phyloP scores from a whole-genome alignment of 2,888 invertebrate species.

The Uropetala carovei region DNA sequence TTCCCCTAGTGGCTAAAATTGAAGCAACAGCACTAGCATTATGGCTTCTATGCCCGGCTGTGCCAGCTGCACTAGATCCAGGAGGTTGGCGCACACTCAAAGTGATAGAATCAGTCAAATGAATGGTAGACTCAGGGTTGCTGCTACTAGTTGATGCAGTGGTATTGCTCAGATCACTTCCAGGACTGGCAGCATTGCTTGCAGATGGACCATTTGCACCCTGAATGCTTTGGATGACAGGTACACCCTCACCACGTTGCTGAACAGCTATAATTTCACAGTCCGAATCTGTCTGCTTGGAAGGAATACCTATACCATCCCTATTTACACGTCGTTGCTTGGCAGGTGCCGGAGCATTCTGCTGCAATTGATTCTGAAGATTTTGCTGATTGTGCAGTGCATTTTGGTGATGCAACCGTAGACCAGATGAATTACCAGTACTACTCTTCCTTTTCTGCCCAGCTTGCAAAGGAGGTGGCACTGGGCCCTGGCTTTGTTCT shows the following conservation, averaged over 20 bases:
- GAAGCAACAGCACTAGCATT: constrained; percentile 87
- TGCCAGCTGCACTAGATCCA: background rate
- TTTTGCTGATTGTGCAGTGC: constrained; percentile 79
- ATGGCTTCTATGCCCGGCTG: constrained; percentile 70
- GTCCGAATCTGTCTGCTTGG: constrained; percentile 85
- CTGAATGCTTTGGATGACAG: constrained; percentile 86
- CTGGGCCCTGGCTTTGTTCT: constrained; percentile 61
- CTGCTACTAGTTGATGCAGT: background rate
- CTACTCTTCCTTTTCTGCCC: constrained; percentile 35
- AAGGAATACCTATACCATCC: constrained; percentile 82
- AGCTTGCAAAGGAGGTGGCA: background rate
- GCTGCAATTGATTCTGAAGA: constrained; percentile 74
- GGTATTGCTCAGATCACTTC: background rate
- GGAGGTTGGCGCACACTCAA: constrained; percentile 78
- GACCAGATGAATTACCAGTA: constrained; percentile 10
- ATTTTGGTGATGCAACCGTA: constrained; percentile 51
- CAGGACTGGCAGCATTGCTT: background rate
- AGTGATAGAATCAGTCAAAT: constrained; percentile 85
- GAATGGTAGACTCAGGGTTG: constrained; percentile 79
- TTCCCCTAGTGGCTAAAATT: constrained; percentile 86
- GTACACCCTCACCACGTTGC: constrained; percentile 84
- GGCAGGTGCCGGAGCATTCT: constrained; percentile 11
- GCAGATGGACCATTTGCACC: constrained; percentile 73
- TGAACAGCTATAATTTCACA: constrained; percentile 87
- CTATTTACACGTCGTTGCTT: constrained; percentile 73